These are phyloP conservation scores for Musca domestica DNA, from an alignment of 1,140 invertebrate species.

Conservation along the genomic window DNA sequence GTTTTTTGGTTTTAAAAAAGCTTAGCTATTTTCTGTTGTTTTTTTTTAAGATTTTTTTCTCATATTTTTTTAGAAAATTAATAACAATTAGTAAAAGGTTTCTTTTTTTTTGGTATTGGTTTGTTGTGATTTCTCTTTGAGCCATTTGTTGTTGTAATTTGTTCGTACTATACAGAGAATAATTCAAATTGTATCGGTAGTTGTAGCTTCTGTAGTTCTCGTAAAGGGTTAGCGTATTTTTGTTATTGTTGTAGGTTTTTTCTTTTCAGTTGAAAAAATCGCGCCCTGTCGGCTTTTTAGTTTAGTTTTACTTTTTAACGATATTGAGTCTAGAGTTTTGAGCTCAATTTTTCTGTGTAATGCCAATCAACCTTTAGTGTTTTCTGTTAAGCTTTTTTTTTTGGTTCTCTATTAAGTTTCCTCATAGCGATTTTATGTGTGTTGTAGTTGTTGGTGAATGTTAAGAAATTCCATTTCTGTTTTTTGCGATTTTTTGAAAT, in stretches of 20 bases:
- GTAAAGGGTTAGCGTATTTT: no score
- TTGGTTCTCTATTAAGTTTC: slow-evolving; percentile 1
- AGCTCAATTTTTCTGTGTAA: slow-evolving; percentile 34
- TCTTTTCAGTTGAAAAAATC: slow-evolving; percentile 38
- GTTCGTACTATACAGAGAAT: no score
- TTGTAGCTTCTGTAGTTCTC: no score
- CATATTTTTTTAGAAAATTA: no score
- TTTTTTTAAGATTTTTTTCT: background rate
- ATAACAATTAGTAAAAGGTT: slow-evolving; percentile 1
- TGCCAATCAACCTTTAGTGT: slow-evolving; percentile 27
- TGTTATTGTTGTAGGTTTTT: background rate
- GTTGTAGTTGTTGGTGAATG: background rate
- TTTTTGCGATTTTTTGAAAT: slow-evolving; percentile 11
- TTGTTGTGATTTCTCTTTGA: no score
- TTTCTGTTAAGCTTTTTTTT: slow-evolving; percentile 11
- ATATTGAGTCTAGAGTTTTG: slow-evolving; percentile 24
- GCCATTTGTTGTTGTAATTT: no score
- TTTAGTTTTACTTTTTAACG: slow-evolving; percentile 40
- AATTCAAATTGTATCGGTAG: no score
- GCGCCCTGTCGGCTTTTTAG: slow-evolving; percentile 51
- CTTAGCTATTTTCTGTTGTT: slow-evolving; percentile 2
- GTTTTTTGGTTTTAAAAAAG: slow-evolving; percentile 5
- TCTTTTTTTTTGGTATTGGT: background rate
- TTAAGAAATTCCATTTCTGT: slow-evolving; percentile 4
- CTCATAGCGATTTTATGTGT: slow-evolving; percentile 2